phyloP scores from a whole-genome alignment of 2,797 vertebrate genomes.

The Hylomyscus alleni region DNA sequence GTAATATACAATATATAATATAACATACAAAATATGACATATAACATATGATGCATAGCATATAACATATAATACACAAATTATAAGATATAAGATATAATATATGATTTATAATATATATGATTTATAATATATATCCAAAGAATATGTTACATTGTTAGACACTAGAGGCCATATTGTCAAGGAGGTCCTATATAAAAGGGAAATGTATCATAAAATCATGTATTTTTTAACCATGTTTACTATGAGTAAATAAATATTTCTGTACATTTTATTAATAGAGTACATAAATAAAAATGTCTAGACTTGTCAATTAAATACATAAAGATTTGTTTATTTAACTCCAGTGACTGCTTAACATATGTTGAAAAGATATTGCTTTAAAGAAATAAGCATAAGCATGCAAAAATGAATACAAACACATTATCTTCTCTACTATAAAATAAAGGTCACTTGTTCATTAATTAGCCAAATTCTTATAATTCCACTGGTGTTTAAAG shows the following conservation, averaged over 20 bases:
- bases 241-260: neutral
- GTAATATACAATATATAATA: neutral
- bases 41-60: neutral
- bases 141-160: neutral
- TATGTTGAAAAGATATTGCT: neutral
- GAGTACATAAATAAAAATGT: neutral
- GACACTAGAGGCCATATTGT: neutral
- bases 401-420: neutral
- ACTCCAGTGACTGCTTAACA: neutral
- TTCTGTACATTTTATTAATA: neutral
- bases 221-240: neutral
- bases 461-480: neutral
- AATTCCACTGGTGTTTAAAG: neutral
- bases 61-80: neutral
- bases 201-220: neutral
- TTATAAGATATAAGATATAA: neutral
- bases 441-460: neutral
- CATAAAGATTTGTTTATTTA: neutral
- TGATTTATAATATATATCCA: neutral
- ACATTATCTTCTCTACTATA: conserved; percentile 7
- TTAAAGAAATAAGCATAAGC: neutral
- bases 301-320: neutral
- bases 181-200: neutral
- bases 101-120: neutral
- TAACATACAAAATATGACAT: neutral